A percentile compares a stretch with the other conserved stretches of the same genome.
Evolutionary conservation across 2,113 vertebrate species (phyloP).

Genomic region (Embiotoca jacksoni): DNA sequence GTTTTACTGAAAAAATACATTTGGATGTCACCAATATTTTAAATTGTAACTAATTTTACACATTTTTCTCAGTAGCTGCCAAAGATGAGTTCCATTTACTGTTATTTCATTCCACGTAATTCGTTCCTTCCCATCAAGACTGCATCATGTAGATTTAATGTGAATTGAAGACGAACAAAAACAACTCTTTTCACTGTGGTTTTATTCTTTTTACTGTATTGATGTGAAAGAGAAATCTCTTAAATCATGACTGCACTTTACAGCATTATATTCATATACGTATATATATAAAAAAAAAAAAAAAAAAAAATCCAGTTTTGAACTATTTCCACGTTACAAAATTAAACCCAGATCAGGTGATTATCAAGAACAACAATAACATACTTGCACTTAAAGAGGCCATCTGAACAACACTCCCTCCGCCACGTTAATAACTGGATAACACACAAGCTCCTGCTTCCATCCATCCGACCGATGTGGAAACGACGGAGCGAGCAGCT

Average conservation of each 20-base stretch:
- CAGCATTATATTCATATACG: conserved; percentile 81
- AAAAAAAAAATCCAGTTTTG: conserved; percentile 80
- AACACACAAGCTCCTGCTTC: conserved; percentile 47
- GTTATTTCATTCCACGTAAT: too few species aligned
- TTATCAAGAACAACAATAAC: conserved; percentile 75
- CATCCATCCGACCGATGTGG: conserved; percentile 30
- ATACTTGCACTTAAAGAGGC: conserved; percentile 79
- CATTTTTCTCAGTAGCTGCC: too few species aligned
- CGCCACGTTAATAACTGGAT: conserved; percentile 44
- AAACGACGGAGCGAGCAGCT: conserved; percentile 23
- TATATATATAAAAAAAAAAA: conserved; percentile 77
- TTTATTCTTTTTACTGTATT: conserved; percentile 76
- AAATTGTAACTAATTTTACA: too few species aligned
- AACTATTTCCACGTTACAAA: conserved; percentile 82
- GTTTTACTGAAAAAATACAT: too few species aligned
- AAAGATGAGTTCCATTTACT: too few species aligned
- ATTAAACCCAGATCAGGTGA: conserved; percentile 76
- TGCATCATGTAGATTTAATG: too few species aligned
- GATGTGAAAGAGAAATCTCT: conserved; percentile 81
- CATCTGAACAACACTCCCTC: conserved; percentile 77
- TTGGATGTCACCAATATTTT: too few species aligned
- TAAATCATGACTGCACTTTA: conserved; percentile 80
- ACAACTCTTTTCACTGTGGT: conserved; percentile 49
- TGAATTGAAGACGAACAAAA: not conserved
- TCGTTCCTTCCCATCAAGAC: too few species aligned